Evolutionary conservation across 35 echinoderm and acorn worm genomes (phyloP).

Genomic region (Holothuria glaberrima): DNA sequence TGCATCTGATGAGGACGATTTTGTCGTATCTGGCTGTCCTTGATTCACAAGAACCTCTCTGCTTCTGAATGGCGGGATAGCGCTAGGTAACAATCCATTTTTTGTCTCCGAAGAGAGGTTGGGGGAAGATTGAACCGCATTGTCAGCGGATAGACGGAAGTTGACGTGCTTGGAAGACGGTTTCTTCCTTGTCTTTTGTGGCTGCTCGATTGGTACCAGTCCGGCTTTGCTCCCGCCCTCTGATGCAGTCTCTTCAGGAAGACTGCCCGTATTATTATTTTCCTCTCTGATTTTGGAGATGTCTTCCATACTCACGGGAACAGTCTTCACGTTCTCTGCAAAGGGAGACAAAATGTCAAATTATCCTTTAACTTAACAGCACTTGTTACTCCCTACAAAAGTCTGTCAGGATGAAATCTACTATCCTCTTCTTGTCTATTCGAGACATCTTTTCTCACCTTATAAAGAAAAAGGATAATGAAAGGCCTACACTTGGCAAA

Average conservation of each 20-base stretch:
- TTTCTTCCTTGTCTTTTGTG: not conserved
- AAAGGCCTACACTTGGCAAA: too few species aligned
- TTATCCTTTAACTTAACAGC: not conserved
- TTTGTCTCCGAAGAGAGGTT: not conserved
- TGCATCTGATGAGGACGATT: not conserved
- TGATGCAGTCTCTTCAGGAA: not conserved
- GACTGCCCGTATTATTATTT: not conserved
- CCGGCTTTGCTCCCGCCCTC: not conserved
- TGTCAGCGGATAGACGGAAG: conserved; percentile 32
- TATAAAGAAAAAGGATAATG: too few species aligned
- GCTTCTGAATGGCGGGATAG: not conserved
- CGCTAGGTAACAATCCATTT: not conserved
- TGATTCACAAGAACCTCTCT: not conserved
- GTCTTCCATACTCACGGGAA: conserved; percentile 45
- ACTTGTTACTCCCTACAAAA: not conserved
- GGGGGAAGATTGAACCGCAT: not conserved
- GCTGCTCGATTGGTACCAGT: not conserved
- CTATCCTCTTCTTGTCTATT: too few species aligned
- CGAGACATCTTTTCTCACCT: too few species aligned
- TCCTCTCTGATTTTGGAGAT: not conserved
- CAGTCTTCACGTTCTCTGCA: conserved; percentile 36
- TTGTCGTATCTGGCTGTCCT: not conserved
- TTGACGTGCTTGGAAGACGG: conserved; percentile 29
- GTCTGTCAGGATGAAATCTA: too few species aligned
- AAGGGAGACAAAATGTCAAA: not conserved